Evolutionary conservation across 30 jellyfish, hydroid and myxozoan species (phyloP), one percentile per base, ranked within the genome.

Genomic region (Turritopsis rubra): DNA sequence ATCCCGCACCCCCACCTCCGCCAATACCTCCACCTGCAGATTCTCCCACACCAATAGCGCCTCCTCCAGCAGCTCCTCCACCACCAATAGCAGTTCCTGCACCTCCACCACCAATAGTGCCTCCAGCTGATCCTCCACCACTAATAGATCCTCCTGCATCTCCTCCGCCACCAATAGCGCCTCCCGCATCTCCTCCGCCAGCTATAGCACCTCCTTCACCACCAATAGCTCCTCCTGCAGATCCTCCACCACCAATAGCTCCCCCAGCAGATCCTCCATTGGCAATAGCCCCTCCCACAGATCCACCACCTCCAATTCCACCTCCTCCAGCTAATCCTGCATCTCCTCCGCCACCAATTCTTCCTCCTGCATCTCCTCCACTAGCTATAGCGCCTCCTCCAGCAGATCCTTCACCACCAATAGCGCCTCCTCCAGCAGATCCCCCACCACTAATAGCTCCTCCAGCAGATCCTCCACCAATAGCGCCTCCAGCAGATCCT

Each of bases 61-160:
- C 85, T 3, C 85, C 85, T 29, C 28, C 29, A 19, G 29, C 65
- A 52, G 17, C 83, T 13, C 54, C 87, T 26, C 87, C 83, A 4
- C 53, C 0, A 80, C 52, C 82, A 19, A 65, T 84, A 80, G 26
- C 19, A 9, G 25, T n/a, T 53, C 87, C 87, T 31, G 84, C 54
- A 4, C 82, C 81, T 0, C 25, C 81, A 1, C 82, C 82, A 17
- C 83, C 87, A 17, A 26, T 8, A 1, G 9, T 26, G 28, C 87
- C 87, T 18, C 87, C 87, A 52, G 66, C 84, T 7, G 29, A 24
- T 21, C 82, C 65, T 4, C 83, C 83, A 74, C n/a, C 83, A n/a
- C 30, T 29, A 72, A 22, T 29, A 20, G 1, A 22, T 72, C n/a
- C 81, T 0, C 81, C 81, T 0, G 52, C 80, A 22, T 19, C 80